These are phyloP conservation scores for Elachura formosa DNA, from an alignment of 2,113 vertebrate species.

Conservation along the genomic window DNA sequence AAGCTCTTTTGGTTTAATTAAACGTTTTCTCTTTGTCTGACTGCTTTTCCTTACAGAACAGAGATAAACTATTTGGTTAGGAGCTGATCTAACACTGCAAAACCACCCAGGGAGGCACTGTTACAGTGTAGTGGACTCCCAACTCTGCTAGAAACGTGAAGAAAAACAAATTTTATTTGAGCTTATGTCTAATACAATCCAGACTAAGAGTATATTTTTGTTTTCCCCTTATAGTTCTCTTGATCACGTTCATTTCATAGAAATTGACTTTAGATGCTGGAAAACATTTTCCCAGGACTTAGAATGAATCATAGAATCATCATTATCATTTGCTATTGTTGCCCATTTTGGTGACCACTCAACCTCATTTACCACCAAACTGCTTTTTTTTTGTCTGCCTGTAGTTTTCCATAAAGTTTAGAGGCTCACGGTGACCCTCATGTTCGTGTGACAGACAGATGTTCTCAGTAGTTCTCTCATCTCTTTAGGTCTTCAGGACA, in stretches of 20 bases:
- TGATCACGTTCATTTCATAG: not conserved
- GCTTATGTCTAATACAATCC: not conserved
- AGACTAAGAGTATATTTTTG: not conserved
- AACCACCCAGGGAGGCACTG: not conserved
- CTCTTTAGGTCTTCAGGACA: not conserved
- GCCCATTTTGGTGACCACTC: not conserved
- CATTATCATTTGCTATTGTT: not conserved
- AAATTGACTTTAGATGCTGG: not conserved
- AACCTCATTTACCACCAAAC: not conserved
- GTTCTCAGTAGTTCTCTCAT: not conserved
- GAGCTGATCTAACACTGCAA: not conserved
- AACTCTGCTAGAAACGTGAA: not conserved
- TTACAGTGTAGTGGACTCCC: not conserved
- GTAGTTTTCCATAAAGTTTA: not conserved
- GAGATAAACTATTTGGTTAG: not conserved
- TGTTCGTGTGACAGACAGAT: rapidly evolving
- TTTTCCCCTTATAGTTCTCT: not conserved
- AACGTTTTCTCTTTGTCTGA: not conserved
- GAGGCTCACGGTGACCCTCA: not conserved
- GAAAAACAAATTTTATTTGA: not conserved
- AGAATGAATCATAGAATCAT: not conserved
- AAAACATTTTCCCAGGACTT: not conserved
- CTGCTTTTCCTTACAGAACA: not conserved
- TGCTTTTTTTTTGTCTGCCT: not conserved
- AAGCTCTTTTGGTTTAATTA: not conserved